Evolutionary conservation across 1,140 invertebrate species (phyloP), one percentile per base, ranked within the genome.

Genomic region (Diorhabda elongata): DNA sequence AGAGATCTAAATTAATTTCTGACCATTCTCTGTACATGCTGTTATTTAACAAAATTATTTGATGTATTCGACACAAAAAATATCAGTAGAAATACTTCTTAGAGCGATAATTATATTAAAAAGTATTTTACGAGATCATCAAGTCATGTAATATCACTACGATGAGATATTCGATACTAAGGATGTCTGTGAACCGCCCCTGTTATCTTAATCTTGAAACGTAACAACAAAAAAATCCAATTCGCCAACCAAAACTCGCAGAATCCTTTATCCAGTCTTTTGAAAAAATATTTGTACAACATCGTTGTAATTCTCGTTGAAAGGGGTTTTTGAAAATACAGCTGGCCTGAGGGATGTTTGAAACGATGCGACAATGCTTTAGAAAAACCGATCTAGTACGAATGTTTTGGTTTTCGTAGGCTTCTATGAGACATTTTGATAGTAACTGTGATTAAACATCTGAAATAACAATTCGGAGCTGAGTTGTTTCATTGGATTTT

Each of bases 281-380:
- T 62, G 61, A 64, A 64, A 64, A 56, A 64, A 64, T 64, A 57
- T 64, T 64, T 64, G 45, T 57, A 64, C 63, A 64, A 64, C 52
- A 52, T 9, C 26, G 7, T 43, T 41, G 45, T 64, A 57, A 64
- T 64, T 57, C 63, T n/a, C 8, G 43, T 44, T 41, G 47, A 42
- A 56, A 64, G 45, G 63, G 63, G 63, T 52, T 64, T 64, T 64
- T 52, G 9, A 3, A 5, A 7, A 11, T 64, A 64, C 63, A 64
- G 44, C 63, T 64, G 63, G 11, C 42, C 45, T 26, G 9, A 56
- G 63, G 41, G 5, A n/a, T 64, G 5, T 8, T 56, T 42, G 7
- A 26, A 11, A 9, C 11, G n/a, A 56, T 56, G 63, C 56, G 44
- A 64, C 63, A 64, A 64, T 64, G 52, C 11, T 56, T 5, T 41